Percentiles rank a stretch among this genome's conserved stretches.
phyloP scores from a whole-genome alignment of 2,888 invertebrate species.

The Acronicta aceris region DNA sequence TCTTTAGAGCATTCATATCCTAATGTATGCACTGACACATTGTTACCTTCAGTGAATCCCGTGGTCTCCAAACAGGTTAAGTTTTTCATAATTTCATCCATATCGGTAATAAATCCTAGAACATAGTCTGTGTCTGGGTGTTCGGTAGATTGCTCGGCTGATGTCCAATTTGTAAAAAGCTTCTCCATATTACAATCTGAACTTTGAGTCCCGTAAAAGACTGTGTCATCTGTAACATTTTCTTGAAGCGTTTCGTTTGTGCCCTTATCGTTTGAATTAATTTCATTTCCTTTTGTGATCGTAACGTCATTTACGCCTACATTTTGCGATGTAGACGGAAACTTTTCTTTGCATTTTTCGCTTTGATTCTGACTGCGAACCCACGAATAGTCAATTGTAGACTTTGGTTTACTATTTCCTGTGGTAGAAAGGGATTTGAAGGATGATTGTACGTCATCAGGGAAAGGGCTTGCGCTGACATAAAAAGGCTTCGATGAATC shows the following conservation, averaged over 20 bases:
- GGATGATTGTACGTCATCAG: constrained; percentile 67
- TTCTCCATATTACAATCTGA: constrained; percentile 4
- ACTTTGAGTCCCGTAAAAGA: background rate
- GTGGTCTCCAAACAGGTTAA: constrained; percentile 8
- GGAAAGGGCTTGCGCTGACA: constrained; percentile 67
- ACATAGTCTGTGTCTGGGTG: constrained; percentile 22
- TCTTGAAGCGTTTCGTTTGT: constrained; percentile 11
- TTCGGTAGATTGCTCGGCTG: constrained; percentile 9
- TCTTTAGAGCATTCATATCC: constrained; percentile 21
- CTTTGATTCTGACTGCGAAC: constrained; percentile 3
- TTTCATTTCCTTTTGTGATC: constrained; percentile 22
- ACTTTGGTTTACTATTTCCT: constrained; percentile 23
- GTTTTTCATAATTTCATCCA: constrained; percentile 28
- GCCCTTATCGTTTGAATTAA: constrained; percentile 13
- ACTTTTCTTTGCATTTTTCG: constrained; percentile 20
- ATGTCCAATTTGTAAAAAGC: constrained; percentile 8
- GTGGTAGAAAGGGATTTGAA: constrained; percentile 53
- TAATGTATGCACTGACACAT: constrained; percentile 9
- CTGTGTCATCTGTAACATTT: constrained; percentile 4
- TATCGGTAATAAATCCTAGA: constrained; percentile 18
- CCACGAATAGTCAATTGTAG: constrained; percentile 20
- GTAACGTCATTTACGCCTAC: constrained; percentile 15
- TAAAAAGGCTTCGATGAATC: constrained; percentile 73
- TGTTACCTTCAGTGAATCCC: constrained; percentile 8
- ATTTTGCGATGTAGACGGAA: constrained; percentile 5